Evolutionary conservation across 2,888 invertebrate genomes (phyloP).

Genomic region (Glyphotaelius pellucidus): DNA sequence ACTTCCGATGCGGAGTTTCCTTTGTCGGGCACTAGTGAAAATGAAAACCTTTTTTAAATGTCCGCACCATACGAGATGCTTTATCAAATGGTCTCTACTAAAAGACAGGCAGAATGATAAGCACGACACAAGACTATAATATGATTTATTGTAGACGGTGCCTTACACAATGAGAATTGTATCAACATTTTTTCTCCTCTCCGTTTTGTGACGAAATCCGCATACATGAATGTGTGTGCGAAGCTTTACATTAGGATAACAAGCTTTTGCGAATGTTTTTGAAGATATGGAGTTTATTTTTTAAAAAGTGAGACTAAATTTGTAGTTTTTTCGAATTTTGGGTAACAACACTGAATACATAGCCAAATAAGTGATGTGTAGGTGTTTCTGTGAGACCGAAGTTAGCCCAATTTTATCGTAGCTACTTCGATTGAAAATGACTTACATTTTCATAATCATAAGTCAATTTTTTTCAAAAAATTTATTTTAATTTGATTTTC

Average conservation of each 20-base stretch:
- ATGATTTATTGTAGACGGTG: constrained; percentile 35
- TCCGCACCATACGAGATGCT: constrained; percentile 36
- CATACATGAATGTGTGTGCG: not conserved
- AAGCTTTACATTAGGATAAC: not conserved
- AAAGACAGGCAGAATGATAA: constrained; percentile 33
- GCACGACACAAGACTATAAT: constrained; percentile 8
- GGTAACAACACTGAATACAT: too few species aligned
- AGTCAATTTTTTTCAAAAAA: too few species aligned
- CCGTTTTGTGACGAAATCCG: not conserved
- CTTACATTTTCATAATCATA: too few species aligned
- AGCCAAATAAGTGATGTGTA: too few species aligned
- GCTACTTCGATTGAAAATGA: too few species aligned
- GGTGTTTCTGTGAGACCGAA: too few species aligned
- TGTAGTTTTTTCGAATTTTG: too few species aligned
- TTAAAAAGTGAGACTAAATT: too few species aligned
- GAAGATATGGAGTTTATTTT: not conserved
- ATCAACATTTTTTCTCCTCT: not conserved
- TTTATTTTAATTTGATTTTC: too few species aligned
- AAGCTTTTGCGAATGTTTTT: not conserved
- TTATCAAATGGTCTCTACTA: constrained; percentile 29
- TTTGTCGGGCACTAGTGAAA: not conserved
- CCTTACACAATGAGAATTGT: not conserved
- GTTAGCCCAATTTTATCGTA: too few species aligned
- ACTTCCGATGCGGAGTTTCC: not conserved
- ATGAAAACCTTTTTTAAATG: constrained; percentile 38